Evolutionary conservation across 2,888 invertebrate genomes (phyloP), one percentile per base, ranked within the genome.

Genomic region (Xestia c-nigrum): DNA sequence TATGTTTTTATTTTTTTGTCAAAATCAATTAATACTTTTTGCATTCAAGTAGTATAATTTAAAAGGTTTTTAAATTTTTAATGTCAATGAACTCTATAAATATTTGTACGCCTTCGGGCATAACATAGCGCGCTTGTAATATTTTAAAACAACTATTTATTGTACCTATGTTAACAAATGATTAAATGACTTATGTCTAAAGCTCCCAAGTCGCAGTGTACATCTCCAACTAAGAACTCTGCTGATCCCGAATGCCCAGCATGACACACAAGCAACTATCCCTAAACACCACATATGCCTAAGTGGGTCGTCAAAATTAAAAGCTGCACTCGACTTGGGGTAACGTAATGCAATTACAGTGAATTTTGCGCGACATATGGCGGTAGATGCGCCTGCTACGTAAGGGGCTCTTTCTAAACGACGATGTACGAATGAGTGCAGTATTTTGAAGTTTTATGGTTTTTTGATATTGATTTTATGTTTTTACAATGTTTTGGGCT

Each of bases 331-430:
- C 93, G 89, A 93, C 94, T 95, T 92, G 90, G 96, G 95, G 96
- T 94, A 92, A 91, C 93, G 90, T 96, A 96, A 96, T 96, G 94
- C 96, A 96, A 96, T 96, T 96, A 96, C 92, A 91, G 92, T 91
- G 94, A 95, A 95, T 96, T 96, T 96, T 96, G 96, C 95, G 94
- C 96, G 95, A 94, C 96, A 96, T 96, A 96, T 96, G 96, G 96
- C 96, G 80, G 84, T 73, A 88, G 90, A 89, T 91, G 89, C 91
- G 87, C 89, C 90, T 86, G 88, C 84, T 69, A 71, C 82, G 88
- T 88, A 89, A 81, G 81, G 87, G 92, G 92, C 92, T 38, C 46
- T 72, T 92, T 93, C 79, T 85, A 86, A 83, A 86, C 74, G 83
- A 76, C 69, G 64, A 76, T 59, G 78, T 75, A 81, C 74, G 78